phyloP scores from a whole-genome alignment of 2,888 invertebrate genomes.

The Lomographa bimaculata region DNA sequence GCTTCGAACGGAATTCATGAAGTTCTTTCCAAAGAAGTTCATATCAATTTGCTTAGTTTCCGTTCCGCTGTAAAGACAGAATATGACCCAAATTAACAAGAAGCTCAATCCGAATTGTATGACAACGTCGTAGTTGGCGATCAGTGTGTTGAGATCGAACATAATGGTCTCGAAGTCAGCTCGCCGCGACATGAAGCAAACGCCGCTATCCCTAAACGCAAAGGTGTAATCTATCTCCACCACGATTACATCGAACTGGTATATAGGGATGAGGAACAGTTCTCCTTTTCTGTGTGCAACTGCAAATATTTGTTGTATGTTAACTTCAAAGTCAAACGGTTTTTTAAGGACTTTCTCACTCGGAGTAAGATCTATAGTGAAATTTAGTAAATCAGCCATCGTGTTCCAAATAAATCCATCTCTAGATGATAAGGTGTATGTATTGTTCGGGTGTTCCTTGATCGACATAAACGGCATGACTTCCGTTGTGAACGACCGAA shows the following conservation, averaged over 20 bases:
- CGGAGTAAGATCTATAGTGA: conserved; percentile 57
- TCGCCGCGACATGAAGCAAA: conserved; percentile 62
- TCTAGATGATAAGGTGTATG: conserved; percentile 48
- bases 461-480: conserved; percentile 56
- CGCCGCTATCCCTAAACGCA: conserved; percentile 64
- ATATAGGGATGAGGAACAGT: conserved; percentile 60
- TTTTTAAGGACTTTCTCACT: conserved; percentile 42
- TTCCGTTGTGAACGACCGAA: conserved; percentile 50
- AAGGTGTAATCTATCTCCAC: conserved; percentile 61
- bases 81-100: conserved; percentile 61
- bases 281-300: conserved; percentile 63
- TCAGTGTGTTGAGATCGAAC: conserved; percentile 52
- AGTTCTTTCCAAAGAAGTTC: conserved; percentile 68
- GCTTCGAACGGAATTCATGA: conserved; percentile 62
- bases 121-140: conserved; percentile 41
- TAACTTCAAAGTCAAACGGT: conserved; percentile 56
- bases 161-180: conserved; percentile 64
- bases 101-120: conserved; percentile 51
- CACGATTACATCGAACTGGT: conserved; percentile 63
- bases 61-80: conserved; percentile 51
- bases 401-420: conserved; percentile 68
- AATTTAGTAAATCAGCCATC: conserved; percentile 61
- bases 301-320: conserved; percentile 53
- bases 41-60: conserved; percentile 45
- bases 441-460: conserved; percentile 44